Evolutionary conservation across 2,113 vertebrate genomes (phyloP).

Genomic region (Laterallus jamaicensis): DNA sequence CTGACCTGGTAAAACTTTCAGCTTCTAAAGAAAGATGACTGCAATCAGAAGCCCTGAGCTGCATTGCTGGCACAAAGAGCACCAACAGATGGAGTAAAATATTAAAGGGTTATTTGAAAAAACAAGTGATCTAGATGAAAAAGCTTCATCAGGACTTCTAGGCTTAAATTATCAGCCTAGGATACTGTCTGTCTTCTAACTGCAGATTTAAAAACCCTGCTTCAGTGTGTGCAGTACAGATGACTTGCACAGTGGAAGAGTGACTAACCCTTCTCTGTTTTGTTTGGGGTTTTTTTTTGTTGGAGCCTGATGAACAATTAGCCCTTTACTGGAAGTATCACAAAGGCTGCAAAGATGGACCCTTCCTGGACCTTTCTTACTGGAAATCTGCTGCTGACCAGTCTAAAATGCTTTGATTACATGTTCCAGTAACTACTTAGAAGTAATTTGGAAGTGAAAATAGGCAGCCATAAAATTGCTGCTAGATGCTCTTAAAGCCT

Average conservation of each 20-base stretch:
- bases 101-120: neutral
- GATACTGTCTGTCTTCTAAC: neutral
- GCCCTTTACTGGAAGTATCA: neutral
- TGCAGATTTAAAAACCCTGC: neutral
- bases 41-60: neutral
- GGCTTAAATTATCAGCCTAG: neutral
- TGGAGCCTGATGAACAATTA: neutral
- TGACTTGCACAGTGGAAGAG: neutral
- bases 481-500: neutral
- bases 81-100: neutral
- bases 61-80: neutral
- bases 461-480: neutral
- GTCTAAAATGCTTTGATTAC: neutral
- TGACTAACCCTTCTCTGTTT: accelerated
- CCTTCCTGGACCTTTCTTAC: neutral
- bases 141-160: neutral
- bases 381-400: neutral
- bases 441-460: neutral
- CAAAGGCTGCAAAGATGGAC: neutral
- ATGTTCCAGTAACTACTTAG: neutral
- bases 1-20: neutral
- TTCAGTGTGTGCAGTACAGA: neutral
- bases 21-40: neutral
- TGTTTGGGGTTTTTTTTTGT: neutral
- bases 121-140: neutral